Percentiles rank a stretch among this genome's conserved stretches.
Evolutionary conservation across 2,113 vertebrate genomes (phyloP).

Genomic region (Ceuthmochares aereus): DNA sequence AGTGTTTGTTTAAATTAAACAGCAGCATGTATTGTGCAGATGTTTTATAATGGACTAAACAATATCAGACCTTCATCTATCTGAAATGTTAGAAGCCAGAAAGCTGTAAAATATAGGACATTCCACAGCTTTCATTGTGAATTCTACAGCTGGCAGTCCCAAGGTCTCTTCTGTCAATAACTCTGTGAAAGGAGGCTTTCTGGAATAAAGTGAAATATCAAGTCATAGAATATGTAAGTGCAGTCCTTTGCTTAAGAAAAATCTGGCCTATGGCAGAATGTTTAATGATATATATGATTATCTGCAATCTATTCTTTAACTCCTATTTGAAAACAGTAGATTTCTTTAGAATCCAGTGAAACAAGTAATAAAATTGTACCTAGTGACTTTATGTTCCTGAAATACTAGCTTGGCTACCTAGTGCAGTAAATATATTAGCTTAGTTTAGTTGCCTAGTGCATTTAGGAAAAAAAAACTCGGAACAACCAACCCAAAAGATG

Average conservation of each 20-base stretch:
- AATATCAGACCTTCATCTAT: background rate
- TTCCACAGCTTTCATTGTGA: background rate
- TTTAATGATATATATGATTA: background rate
- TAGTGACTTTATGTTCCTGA: background rate
- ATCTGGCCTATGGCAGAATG: background rate
- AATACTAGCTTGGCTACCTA: background rate
- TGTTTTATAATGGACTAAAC: background rate
- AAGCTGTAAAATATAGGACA: background rate
- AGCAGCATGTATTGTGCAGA: background rate
- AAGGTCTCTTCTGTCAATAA: background rate
- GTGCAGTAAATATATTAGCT: background rate
- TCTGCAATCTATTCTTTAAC: background rate
- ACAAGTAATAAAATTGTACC: background rate
- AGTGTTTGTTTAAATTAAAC: background rate
- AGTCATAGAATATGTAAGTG: background rate
- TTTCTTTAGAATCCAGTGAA: background rate
- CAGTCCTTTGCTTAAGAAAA: background rate
- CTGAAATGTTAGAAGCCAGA: background rate
- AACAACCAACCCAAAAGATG: background rate
- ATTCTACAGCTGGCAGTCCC: background rate
- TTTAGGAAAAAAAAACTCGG: background rate
- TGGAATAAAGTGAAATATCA: background rate
- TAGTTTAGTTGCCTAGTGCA: background rate
- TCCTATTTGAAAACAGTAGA: background rate
- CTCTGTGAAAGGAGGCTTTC: background rate